These are phyloP conservation scores for Andrena haemorrhoa DNA, from an alignment of 2,888 invertebrate species.

Conservation along the genomic window DNA sequence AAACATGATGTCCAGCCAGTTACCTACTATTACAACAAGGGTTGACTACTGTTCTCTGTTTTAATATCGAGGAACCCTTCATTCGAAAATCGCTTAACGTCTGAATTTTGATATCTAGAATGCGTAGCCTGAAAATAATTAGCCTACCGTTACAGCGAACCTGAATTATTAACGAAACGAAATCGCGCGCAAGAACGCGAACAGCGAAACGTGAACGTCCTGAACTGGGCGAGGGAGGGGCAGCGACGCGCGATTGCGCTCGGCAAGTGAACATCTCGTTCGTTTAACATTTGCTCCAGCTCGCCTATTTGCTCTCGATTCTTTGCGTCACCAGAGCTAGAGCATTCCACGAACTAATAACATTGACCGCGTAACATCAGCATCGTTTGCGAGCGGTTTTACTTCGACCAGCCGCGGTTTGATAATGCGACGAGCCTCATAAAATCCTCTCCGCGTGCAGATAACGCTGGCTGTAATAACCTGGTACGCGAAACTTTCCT, in stretches of 20 bases:
- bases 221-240: slow-evolving; percentile 27
- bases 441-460: slow-evolving; percentile 45
- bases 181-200: neutral
- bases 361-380: slow-evolving; percentile 62
- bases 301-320: slow-evolving; percentile 59
- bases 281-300: slow-evolving; percentile 70
- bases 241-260: slow-evolving; percentile 31
- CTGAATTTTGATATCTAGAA: too few species aligned
- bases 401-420: slow-evolving; percentile 30
- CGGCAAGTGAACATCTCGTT: slow-evolving; percentile 59
- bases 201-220: slow-evolving; percentile 14
- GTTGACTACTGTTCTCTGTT: too few species aligned
- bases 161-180: slow-evolving; percentile 10
- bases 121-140: too few species aligned
- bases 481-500: slow-evolving; percentile 3
- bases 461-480: slow-evolving; percentile 43
- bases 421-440: slow-evolving; percentile 54
- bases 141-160: too few species aligned
- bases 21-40: too few species aligned
- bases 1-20: too few species aligned
- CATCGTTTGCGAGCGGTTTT: slow-evolving; percentile 56
- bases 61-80: too few species aligned
- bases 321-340: slow-evolving; percentile 63
- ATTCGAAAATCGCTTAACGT: too few species aligned
- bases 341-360: slow-evolving; percentile 69